Evolutionary conservation across 1,140 invertebrate genomes (phyloP).

Genomic region (Drosophila aff.): DNA sequence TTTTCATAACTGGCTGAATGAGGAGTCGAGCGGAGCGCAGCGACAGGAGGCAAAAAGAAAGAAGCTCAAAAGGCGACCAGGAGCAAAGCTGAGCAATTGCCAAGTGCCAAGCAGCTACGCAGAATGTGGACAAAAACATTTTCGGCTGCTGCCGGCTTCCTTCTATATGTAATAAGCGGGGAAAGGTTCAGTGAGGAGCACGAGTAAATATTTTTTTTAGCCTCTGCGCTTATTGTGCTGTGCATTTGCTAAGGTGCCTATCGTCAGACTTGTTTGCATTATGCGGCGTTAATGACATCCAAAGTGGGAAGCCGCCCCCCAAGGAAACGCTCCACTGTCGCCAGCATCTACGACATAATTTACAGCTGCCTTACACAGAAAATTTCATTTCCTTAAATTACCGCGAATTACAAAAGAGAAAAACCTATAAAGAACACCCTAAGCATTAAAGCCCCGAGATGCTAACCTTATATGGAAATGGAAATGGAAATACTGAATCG

Average conservation of each 20-base stretch:
- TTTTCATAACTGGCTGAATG: slow-evolving; percentile 75
- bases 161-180: slow-evolving; percentile 30
- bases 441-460: neutral
- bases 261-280: slow-evolving; percentile 60
- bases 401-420: neutral
- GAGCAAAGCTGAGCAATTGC: slow-evolving; percentile 58
- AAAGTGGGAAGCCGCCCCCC: slow-evolving; percentile 34
- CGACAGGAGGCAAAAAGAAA: slow-evolving; percentile 10
- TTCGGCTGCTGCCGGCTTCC: slow-evolving; percentile 40
- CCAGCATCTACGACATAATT: slow-evolving; percentile 50
- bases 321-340: slow-evolving; percentile 19
- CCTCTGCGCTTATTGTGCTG: slow-evolving; percentile 48
- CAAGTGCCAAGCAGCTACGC: slow-evolving; percentile 61
- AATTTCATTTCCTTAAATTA: slow-evolving; percentile 22
- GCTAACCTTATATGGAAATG: neutral
- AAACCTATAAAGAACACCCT: neutral
- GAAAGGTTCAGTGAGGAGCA: slow-evolving; percentile 20
- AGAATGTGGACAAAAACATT: slow-evolving; percentile 75
- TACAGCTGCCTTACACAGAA: slow-evolving; percentile 31
- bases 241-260: slow-evolving; percentile 50
- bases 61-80: slow-evolving; percentile 33
- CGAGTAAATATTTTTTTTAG: slow-evolving; percentile 65
- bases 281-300: slow-evolving; percentile 70
- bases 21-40: slow-evolving; percentile 18
- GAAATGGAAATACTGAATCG: neutral